A percentile compares a stretch with the other conserved stretches of the same genome.
Conservation (phyloP, 2,888 invertebrate genomes). For the Colostygia pectinataria region DNA sequence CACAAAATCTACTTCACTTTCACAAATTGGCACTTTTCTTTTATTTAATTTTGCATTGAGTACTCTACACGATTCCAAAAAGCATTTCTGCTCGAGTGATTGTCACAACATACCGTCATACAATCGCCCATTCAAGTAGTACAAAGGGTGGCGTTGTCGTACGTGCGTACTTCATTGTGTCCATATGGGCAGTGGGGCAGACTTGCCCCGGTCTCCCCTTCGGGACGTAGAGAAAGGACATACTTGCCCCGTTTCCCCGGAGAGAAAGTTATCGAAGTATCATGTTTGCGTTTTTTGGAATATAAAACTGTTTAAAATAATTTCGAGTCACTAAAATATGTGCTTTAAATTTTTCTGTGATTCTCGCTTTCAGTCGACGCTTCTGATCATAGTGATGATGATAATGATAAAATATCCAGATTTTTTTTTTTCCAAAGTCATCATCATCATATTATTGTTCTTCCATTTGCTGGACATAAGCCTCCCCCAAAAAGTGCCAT, state of each 20-base stretch:
- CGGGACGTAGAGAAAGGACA: constrained; percentile 17
- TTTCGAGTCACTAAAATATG: too few relatives aligned
- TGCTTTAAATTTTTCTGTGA: too few relatives aligned
- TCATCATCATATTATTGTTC: too few relatives aligned
- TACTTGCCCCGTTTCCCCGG: constrained; percentile 14
- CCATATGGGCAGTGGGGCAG: constrained; percentile 24
- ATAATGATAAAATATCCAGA: too few relatives aligned
- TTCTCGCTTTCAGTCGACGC: too few relatives aligned
- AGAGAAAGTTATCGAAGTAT: constrained; percentile 24
- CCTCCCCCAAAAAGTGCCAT: too few relatives aligned
- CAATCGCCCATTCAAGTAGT: constrained; percentile 22
- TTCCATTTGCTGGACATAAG: too few relatives aligned
- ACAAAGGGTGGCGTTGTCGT: constrained; percentile 27
- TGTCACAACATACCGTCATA: constrained; percentile 28
- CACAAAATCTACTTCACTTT: background rate
- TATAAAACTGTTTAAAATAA: too few relatives aligned
- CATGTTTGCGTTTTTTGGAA: background rate
- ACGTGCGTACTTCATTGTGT: constrained; percentile 23
- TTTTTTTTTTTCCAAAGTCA: too few relatives aligned
- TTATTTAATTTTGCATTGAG: constrained; percentile 16
- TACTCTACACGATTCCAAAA: constrained; percentile 14
- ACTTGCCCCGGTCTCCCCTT: constrained; percentile 22
- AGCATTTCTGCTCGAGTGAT: constrained; percentile 22
- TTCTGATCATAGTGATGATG: too few relatives aligned
- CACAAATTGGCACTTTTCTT: constrained; percentile 11